phyloP scores from a whole-genome alignment of 2,113 vertebrate genomes.

The Anhinga anhinga region DNA sequence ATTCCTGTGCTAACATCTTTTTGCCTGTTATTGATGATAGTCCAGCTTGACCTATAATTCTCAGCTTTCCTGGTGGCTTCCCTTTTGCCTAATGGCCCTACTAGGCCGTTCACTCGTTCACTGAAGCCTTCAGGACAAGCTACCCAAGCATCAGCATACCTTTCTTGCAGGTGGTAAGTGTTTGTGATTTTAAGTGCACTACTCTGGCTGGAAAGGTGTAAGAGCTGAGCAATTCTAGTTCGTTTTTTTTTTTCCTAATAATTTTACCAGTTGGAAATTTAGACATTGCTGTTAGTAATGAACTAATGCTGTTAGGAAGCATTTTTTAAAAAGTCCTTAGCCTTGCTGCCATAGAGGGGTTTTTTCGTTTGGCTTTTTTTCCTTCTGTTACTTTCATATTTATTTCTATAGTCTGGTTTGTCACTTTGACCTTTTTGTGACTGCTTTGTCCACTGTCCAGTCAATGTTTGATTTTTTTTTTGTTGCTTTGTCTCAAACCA shows the following conservation, averaged over 20 bases:
- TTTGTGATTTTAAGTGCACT: neutral
- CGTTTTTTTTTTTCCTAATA: neutral
- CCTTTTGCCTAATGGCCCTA: neutral
- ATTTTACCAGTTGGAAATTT: neutral
- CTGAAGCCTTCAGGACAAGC: neutral
- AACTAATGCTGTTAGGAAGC: neutral
- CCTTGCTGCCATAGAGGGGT: neutral
- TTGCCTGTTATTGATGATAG: neutral
- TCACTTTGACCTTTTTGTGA: too few species aligned
- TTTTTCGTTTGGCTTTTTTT: neutral
- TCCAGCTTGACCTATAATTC: neutral
- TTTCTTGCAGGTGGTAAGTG: neutral
- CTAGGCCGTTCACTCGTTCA: neutral
- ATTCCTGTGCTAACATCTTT: neutral
- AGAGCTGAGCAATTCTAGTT: neutral
- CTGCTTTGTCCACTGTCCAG: neutral
- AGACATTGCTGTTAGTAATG: neutral
- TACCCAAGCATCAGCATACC: neutral
- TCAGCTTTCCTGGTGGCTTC: neutral
- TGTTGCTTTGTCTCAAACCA: neutral
- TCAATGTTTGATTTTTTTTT: neutral
- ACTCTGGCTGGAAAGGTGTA: neutral
- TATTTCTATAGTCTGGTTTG: neutral
- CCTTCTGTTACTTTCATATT: neutral
- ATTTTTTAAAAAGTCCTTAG: rapidly evolving